Evolutionary conservation across 2,888 invertebrate genomes (phyloP), one percentile per base, ranked within the genome.

Genomic region (Cantharis rustica): DNA sequence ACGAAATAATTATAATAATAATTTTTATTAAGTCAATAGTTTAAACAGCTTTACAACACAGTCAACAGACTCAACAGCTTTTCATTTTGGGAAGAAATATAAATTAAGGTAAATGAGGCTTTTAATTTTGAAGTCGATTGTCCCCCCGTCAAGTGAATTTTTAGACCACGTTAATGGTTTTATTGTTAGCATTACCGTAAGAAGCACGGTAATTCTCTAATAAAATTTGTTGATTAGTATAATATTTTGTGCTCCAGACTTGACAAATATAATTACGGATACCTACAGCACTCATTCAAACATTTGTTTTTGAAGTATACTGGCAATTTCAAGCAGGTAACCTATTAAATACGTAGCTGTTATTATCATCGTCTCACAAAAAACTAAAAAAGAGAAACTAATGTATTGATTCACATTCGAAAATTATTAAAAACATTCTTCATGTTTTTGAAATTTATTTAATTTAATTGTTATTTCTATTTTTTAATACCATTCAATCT

Each of bases 401-500:
- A 69, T 64, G 61, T 73, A 72, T 70, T 71, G 10, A n/a, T 5
- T 63, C 23, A 23, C 69, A 72, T 27, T 69, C 23, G n/a, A 47
- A 11, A 72, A 47, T 47, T 23, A 17, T 63, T 27, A 62, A 66
- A 72, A 26, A 69, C 13, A 13, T 26, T 31, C n/a, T 47, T 47
- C 2, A 31, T 13, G n/a, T 13, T 68, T 27, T n/a, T 68, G 61
- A 66, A 71, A 76, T 64, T 76, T 16, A 26, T 68, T 73, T 62
- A 70, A 23, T 27, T 73, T 47, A 47, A 47, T 31, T 47, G 47
- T 73, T 76, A 66, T 70, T 26, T 71, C 31, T 68, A 23, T 5
- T 23, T 23, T 23, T 23, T 23, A 74, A 71, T 27, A 64, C 64
- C 69, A 74, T 73, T 71, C 68, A 72, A 73, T 75, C 72, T 76